These are phyloP conservation scores for Rotaria socialis DNA, from an alignment of 2,888 invertebrate genomes.

Conservation along the genomic window DNA sequence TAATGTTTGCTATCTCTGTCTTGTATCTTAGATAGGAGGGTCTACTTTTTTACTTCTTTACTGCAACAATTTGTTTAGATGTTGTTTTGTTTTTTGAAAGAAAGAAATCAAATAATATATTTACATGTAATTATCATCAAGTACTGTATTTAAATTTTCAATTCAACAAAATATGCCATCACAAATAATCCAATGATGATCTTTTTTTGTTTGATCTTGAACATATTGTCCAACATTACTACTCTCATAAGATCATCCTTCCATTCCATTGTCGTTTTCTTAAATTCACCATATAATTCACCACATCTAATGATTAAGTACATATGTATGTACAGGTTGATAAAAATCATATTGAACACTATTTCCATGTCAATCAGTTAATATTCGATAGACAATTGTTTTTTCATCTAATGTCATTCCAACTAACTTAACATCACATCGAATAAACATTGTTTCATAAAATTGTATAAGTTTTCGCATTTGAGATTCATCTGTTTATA, in stretches of 20 bases:
- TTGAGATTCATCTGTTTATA: slow-evolving; percentile 70
- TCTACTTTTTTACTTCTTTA: no score
- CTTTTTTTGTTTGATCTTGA: slow-evolving; percentile 58
- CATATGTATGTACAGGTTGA: slow-evolving; percentile 71
- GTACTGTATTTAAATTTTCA: slow-evolving; percentile 83
- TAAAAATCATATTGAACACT: slow-evolving; percentile 67
- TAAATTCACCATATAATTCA: slow-evolving; percentile 80
- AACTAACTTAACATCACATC: slow-evolving; percentile 80
- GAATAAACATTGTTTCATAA: slow-evolving; percentile 81
- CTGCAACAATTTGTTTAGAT: no score
- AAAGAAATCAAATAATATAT: not conserved
- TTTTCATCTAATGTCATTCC: not conserved
- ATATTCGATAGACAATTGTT: slow-evolving; percentile 62
- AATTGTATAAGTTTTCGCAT: slow-evolving; percentile 76
- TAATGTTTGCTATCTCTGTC: no score
- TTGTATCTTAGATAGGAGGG: no score
- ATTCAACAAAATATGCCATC: slow-evolving; percentile 86
- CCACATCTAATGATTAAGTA: slow-evolving; percentile 80
- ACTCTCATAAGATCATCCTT: slow-evolving; percentile 79
- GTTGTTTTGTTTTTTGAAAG: no score
- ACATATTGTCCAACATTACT: slow-evolving; percentile 67
- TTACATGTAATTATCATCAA: slow-evolving; percentile 83
- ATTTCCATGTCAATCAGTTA: slow-evolving; percentile 68
- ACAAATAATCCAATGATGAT: slow-evolving; percentile 85
- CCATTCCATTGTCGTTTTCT: slow-evolving; percentile 80